Percentiles rank a stretch among this genome's conserved stretches.
These are phyloP conservation scores for Drosophila yooni DNA, from an alignment of 2,888 invertebrate species.

Conservation along the genomic window DNA sequence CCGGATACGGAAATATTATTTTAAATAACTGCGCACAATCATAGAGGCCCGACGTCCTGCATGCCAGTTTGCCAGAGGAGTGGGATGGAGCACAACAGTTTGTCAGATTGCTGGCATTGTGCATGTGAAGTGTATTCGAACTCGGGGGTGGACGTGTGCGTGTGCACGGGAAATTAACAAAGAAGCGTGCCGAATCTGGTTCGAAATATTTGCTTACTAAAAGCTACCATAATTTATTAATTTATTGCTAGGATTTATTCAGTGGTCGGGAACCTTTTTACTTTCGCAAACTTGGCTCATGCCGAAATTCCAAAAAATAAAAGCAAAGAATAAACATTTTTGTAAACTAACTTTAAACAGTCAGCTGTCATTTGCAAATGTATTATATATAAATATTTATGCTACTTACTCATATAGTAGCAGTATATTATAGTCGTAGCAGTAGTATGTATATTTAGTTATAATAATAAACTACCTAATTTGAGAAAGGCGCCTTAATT, in stretches of 20 bases:
- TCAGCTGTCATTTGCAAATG: background rate
- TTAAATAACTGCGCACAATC: conserved; percentile 69
- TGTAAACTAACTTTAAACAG: background rate
- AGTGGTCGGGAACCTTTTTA: background rate
- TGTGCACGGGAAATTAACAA: conserved; percentile 78
- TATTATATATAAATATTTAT: background rate
- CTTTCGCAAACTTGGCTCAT: background rate
- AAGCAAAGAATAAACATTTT: background rate
- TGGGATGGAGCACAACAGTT: conserved; percentile 16
- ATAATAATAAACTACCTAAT: background rate
- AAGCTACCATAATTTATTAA: conserved; percentile 53
- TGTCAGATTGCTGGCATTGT: conserved; percentile 29
- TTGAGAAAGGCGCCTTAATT: background rate
- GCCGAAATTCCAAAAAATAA: background rate
- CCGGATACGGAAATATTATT: conserved; percentile 81
- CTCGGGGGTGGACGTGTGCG: conserved; percentile 51
- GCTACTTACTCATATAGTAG: background rate
- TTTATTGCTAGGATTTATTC: conserved; percentile 52
- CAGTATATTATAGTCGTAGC: no score
- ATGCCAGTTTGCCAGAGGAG: conserved; percentile 22
- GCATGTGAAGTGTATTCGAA: conserved; percentile 19
- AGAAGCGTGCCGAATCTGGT: conserved; percentile 74
- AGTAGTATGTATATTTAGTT: background rate
- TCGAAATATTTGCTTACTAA: conserved; percentile 70
- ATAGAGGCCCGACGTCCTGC: conserved; percentile 33